These are phyloP conservation scores for Amphiprion clarkii DNA, from an alignment of 2,797 vertebrate species.

Conservation along the genomic window DNA sequence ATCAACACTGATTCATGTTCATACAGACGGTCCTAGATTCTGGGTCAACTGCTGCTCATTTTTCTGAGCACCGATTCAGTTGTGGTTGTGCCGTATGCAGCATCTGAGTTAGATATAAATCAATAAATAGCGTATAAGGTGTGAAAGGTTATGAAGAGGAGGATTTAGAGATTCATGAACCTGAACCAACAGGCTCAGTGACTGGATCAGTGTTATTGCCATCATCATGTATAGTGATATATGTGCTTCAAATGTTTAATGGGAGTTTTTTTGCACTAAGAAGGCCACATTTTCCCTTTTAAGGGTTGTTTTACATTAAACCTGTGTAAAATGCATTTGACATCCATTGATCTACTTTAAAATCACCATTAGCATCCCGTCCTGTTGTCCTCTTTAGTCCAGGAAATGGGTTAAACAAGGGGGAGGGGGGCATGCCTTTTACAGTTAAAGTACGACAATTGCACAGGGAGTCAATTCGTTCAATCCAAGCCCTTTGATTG, in stretches of 20 bases:
- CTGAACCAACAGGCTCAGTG: background rate
- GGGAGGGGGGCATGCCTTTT: background rate
- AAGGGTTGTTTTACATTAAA: background rate
- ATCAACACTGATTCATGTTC: slow-evolving; percentile 51
- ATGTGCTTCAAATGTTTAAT: background rate
- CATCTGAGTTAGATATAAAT: slow-evolving; percentile 15
- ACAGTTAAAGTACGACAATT: background rate
- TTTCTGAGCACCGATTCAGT: slow-evolving; percentile 18
- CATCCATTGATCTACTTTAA: slow-evolving; percentile 6
- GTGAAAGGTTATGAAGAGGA: background rate
- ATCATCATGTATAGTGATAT: background rate
- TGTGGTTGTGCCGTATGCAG: slow-evolving; percentile 2
- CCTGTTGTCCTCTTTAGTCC: background rate
- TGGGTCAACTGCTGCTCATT: slow-evolving; percentile 25
- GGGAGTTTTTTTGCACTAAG: background rate
- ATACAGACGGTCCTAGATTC: slow-evolving; percentile 19
- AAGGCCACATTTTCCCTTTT: background rate
- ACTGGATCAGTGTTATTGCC: too few species aligned
- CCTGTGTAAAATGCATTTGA: slow-evolving; percentile 1
- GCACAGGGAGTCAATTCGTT: background rate
- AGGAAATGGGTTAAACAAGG: slow-evolving; percentile 9
- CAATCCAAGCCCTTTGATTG: background rate
- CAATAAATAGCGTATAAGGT: background rate
- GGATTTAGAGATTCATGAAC: background rate
- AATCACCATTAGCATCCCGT: background rate